These are phyloP conservation scores for Mylabris sibirica DNA, from an alignment of 2,888 invertebrate species.

Conservation along the genomic window DNA sequence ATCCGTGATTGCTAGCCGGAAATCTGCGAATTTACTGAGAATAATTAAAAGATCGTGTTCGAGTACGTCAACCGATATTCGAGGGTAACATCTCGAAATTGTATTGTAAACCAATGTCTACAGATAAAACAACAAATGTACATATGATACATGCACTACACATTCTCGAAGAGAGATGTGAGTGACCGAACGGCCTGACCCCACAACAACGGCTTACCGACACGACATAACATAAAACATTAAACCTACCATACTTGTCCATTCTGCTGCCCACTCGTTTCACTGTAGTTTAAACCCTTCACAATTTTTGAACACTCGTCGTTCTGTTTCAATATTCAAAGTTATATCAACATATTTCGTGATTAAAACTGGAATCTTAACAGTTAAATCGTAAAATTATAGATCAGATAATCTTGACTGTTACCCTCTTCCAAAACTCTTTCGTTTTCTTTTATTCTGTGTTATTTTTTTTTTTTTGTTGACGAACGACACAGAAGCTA, in stretches of 20 bases:
- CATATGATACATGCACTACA: constrained; percentile 6
- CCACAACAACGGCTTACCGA: constrained; percentile 24
- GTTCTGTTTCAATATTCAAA: not conserved
- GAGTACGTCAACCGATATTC: not conserved
- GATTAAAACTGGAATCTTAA: not conserved
- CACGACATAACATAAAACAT: constrained; percentile 15
- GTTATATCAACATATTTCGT: not conserved
- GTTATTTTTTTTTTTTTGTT: not conserved
- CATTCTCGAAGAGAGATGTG: constrained; percentile 25
- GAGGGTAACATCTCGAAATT: not conserved
- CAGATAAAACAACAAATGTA: not conserved
- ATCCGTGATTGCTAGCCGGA: not conserved
- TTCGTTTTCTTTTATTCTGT: no score
- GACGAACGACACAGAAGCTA: constrained; percentile 29
- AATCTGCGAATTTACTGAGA: not conserved
- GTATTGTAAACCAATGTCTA: not conserved
- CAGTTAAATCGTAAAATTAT: not conserved
- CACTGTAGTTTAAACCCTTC: not conserved
- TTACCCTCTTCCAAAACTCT: no score
- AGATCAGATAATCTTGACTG: not conserved
- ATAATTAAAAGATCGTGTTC: not conserved
- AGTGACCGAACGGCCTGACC: constrained; percentile 33
- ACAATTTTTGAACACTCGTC: not conserved
- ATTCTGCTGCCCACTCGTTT: constrained; percentile 32
- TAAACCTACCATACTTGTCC: constrained; percentile 33